Evolutionary conservation across 1,140 invertebrate genomes (phyloP), one percentile per base, ranked within the genome.

Genomic region (Drosophila athabasca): DNA sequence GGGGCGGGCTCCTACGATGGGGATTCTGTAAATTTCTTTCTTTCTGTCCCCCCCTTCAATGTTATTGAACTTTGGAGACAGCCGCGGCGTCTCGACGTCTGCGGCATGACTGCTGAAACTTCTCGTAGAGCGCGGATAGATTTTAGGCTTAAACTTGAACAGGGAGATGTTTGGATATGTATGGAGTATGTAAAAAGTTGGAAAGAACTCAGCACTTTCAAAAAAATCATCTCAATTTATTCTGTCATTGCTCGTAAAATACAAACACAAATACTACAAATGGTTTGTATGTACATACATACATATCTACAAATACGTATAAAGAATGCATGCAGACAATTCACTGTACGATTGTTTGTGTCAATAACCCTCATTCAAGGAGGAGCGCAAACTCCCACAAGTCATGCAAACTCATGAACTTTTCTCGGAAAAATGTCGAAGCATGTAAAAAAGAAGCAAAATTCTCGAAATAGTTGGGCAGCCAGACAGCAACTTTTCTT

Each of bases 51-150:
- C 45, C 45, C 52, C 55, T 55, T 55, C 26, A 57, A 69, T 85
- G 82, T 64, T 85, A 85, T 85, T 87, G 82, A 85, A 85, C 82
- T 64, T 76, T 77, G 44, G 52, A 57, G 7, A 46, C 46, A 45
- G 44, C 51, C 50, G 50, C 59, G 58, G 62, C 73, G 73, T 69
- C 70, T 61, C 67, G 72, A 57, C 77, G 57, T 79, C 71, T 69
- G 73, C 62, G 65, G 71, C 52, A 52, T 17, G 60, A 44, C 74
- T 74, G 80, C 78, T 78, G 66, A 70, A 77, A 64, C 78, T 78
- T 62, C 17, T 69, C 46, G 65, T 52, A 41, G 49, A 35, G 50
- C 6, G 35, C 45, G 22, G 58, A 58, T 69, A 69, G 69, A 49
- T 69, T 58, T 70, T 50, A 50, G 69, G 51, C 46, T 26, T 35